phyloP scores from a whole-genome alignment of 2,888 invertebrate species.

The Ephialtes manifestator region DNA sequence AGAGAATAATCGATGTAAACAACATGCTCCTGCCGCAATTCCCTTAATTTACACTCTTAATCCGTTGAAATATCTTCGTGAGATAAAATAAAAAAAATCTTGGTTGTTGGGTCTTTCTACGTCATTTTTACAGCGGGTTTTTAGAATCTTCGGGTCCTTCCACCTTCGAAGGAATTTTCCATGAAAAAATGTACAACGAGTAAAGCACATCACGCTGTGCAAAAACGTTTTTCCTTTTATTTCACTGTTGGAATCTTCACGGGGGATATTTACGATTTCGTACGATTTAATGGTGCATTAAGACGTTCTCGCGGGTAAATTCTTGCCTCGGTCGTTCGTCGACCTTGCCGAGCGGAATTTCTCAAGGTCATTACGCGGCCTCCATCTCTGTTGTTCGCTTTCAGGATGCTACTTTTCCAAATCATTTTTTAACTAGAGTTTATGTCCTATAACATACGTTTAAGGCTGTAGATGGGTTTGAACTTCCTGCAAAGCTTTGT shows the following conservation, averaged over 20 bases:
- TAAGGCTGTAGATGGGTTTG: background rate
- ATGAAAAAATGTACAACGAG: conserved; percentile 20
- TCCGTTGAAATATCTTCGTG: conserved; percentile 18
- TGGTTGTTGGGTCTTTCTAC: background rate
- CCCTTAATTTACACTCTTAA: conserved; percentile 41
- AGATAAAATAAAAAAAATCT: background rate
- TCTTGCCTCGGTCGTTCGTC: conserved; percentile 49
- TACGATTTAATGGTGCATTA: background rate
- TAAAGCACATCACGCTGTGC: background rate
- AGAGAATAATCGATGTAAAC: conserved; percentile 32
- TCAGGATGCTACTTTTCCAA: conserved; percentile 13
- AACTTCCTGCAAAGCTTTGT: background rate
- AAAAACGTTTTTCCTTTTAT: background rate
- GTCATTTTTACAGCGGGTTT: conserved; percentile 32
- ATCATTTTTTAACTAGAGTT: background rate
- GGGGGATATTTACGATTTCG: conserved; percentile 50
- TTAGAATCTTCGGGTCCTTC: conserved; percentile 11
- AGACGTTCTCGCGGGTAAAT: conserved; percentile 21
- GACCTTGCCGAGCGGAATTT: conserved; percentile 30
- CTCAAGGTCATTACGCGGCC: conserved; percentile 31
- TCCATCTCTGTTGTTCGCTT: conserved; percentile 23
- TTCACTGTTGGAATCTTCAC: conserved; percentile 5
- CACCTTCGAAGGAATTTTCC: conserved; percentile 15
- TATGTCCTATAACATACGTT: background rate
- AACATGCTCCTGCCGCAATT: conserved; percentile 25